Conservation (phyloP, 2,888 invertebrate species). For the Criorhina ranunculi region DNA sequence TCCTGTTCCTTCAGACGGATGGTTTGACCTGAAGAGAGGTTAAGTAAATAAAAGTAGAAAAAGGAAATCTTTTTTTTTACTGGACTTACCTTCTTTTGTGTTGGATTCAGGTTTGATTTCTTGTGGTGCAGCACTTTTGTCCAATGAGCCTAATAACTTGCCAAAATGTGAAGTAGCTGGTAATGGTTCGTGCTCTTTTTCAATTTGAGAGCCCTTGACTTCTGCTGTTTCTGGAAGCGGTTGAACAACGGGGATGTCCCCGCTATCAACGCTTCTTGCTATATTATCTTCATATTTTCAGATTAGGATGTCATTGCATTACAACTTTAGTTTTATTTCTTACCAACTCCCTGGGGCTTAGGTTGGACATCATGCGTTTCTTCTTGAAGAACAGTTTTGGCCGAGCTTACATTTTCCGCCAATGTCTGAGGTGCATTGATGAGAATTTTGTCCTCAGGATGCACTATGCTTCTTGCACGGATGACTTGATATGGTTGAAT, state of each 20-base stretch:
- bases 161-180: constrained; percentile 27
- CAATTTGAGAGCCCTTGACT: neutral
- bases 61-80: neutral
- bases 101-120: constrained; percentile 6
- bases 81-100: constrained; percentile 27
- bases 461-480: constrained; percentile 72
- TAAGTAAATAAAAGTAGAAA: neutral
- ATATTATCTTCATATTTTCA: constrained; percentile 8
- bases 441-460: constrained; percentile 50
- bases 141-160: constrained; percentile 43
- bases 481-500: constrained; percentile 77
- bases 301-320: neutral
- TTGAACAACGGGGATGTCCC: constrained; percentile 1
- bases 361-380: neutral
- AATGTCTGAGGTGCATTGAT: neutral
- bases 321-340: neutral
- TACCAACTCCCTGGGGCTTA: constrained; percentile 25
- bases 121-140: neutral
- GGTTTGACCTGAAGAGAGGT: neutral
- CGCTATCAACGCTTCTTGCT: constrained; percentile 25
- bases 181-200: constrained; percentile 9
- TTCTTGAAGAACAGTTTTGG: neutral
- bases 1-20: constrained; percentile 23
- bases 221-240: neutral
- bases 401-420: neutral